Evolutionary conservation across 2,113 vertebrate species (phyloP), one percentile per base, ranked within the genome.

Genomic region (Physeter macrocephalus): DNA sequence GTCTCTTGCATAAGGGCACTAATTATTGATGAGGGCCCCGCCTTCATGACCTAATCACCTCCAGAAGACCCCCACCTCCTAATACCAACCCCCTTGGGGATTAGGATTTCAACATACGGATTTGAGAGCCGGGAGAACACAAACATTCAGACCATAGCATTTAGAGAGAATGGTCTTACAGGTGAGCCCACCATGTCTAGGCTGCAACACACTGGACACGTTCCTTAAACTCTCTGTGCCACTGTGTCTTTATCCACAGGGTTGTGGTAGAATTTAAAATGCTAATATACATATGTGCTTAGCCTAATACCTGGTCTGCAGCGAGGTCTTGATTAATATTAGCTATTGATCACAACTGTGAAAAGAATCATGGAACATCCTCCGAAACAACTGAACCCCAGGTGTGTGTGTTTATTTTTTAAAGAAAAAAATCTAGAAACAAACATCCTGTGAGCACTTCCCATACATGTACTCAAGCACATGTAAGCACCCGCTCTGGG

Each of bases 401-500:
- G 4, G 52, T 12, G 17, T 39, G 31, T 21, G 23, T 77, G 17
- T 59, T 36, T 5, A 36, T 39, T 54, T n/a, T 54, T 66, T 43
- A n/a, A 54, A 77, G 67, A 36, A 41, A 85, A 59, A 62, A 57
- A 46, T 43, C 86, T 72, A 83, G 57, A 64, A 80, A 57, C 12
- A 23, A 59, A 69, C 61, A 59, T 25, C 75, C 39, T 29, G 66
- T 49, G 39, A 36, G 34, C 34, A 6, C 66, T 15, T 83, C 49
- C 64, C 54, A 8, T 27, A 14, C 5, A 34, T 6, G 52, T 52
- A 61, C 54, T 15, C 27, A 0, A 15, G 75, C 75, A 29, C 57
- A 4, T 7, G 2, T 17, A 71, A 9, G 2, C 43, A 1, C 27
- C 5, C 0, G 12, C 27, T 52, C 49, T 23, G 66, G n/a, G 20